phyloP scores from a whole-genome alignment of 2,888 invertebrate species.

The Megamerina dolium region DNA sequence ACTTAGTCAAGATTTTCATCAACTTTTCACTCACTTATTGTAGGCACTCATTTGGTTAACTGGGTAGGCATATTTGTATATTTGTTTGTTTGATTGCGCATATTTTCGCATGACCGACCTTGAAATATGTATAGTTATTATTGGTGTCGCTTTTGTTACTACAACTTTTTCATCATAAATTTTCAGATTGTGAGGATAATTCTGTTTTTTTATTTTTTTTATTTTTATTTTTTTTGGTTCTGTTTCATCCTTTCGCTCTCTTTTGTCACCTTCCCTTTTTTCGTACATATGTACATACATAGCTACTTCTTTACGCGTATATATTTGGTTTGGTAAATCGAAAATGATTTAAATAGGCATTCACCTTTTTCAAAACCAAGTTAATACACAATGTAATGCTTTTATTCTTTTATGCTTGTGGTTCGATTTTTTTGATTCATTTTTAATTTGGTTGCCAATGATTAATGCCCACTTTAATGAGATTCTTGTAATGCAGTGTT shows the following conservation, averaged over 20 bases:
- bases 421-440: conserved; percentile 1
- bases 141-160: too few species aligned
- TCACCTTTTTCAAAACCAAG: too few species aligned
- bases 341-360: too few species aligned
- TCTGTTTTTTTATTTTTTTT: conserved; percentile 10
- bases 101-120: conserved; percentile 30
- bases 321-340: too few species aligned
- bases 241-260: conserved; percentile 3
- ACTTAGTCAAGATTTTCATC: too few species aligned
- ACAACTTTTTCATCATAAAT: conserved; percentile 44
- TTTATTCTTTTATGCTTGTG: too few species aligned
- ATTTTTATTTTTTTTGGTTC: conserved; percentile 10
- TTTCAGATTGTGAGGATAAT: conserved; percentile 20
- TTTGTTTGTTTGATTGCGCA: too few species aligned
- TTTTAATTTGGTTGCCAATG: conserved; percentile 25
- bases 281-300: background rate
- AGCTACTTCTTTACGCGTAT: too few species aligned
- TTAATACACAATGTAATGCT: too few species aligned
- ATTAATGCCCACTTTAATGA: conserved; percentile 45
- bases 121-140: conserved; percentile 36
- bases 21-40: too few species aligned
- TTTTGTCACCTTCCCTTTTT: background rate
- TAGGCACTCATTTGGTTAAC: too few species aligned
- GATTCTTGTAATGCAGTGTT: conserved; percentile 38
- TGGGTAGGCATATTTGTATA: too few species aligned